Conservation (phyloP, 2,113 vertebrate genomes). For the Pontoporia blainvillei region DNA sequence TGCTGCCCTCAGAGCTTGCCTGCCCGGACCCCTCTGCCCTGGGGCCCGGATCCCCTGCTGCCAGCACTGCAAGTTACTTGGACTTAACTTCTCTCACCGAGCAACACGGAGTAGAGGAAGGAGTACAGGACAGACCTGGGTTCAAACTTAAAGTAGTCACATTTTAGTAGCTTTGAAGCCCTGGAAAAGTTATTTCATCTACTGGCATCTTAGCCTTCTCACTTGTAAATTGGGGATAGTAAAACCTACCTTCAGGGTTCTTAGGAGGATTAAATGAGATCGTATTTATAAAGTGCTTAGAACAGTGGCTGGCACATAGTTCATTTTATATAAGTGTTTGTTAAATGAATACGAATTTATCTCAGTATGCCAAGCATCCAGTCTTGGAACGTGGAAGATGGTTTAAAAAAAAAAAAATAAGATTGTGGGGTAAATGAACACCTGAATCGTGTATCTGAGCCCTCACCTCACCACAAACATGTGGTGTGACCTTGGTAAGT, state of each 20-base stretch:
- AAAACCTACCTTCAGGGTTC: not conserved
- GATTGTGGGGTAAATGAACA: not conserved
- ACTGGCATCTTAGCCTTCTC: not conserved
- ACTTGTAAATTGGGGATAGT: not conserved
- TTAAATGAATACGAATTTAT: not conserved
- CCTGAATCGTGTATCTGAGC: not conserved
- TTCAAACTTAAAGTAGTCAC: not conserved
- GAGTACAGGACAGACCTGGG: not conserved
- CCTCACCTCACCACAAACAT: not conserved
- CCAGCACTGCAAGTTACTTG: not conserved
- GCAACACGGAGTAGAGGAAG: not conserved
- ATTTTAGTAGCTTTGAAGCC: not conserved
- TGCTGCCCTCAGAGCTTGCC: not conserved
- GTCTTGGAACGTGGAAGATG: not conserved
- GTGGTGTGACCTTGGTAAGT: not conserved
- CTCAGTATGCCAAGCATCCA: not conserved
- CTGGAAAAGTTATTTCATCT: not conserved
- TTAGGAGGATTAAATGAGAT: not conserved
- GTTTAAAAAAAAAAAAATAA: not conserved
- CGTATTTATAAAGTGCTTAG: not conserved
- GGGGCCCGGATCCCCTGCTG: not conserved
- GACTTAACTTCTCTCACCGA: not conserved
- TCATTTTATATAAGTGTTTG: not conserved
- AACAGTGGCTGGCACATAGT: not conserved
- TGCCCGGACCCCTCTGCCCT: not conserved